phyloP scores from a whole-genome alignment of 2,888 invertebrate species.

The Ophion ventricosus region DNA sequence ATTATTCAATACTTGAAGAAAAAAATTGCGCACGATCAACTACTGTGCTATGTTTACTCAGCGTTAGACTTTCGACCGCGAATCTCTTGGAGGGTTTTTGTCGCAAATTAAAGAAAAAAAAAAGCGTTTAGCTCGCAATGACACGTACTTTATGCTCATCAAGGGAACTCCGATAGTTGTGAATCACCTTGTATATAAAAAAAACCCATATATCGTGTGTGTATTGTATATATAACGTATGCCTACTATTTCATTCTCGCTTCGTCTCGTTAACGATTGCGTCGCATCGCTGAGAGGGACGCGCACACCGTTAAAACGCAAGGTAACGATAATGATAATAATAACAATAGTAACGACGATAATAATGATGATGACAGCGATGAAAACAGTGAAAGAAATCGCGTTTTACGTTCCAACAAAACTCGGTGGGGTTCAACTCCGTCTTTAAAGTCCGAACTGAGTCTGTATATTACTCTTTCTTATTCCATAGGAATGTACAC shows the following conservation, averaged over 20 bases:
- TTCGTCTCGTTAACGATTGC: slow-evolving; percentile 61
- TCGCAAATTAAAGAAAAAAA: background rate
- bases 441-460: slow-evolving; percentile 13
- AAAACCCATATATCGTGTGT: slow-evolving; percentile 1
- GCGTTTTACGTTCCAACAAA: slow-evolving; percentile 29
- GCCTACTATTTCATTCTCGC: slow-evolving; percentile 49
- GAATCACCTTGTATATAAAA: background rate
- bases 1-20: background rate
- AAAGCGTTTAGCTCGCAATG: background rate
- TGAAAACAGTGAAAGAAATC: slow-evolving; percentile 38
- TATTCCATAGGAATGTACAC: background rate
- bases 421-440: background rate
- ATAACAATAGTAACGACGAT: slow-evolving; percentile 45
- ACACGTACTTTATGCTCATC: background rate
- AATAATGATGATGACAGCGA: slow-evolving; percentile 40
- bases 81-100: too few species aligned
- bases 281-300: slow-evolving; percentile 15
- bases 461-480: background rate
- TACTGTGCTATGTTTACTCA: too few species aligned
- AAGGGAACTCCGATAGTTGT: background rate
- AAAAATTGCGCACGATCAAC: too few species aligned
- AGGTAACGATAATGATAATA: slow-evolving; percentile 40
- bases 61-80: too few species aligned
- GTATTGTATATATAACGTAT: slow-evolving; percentile 6
- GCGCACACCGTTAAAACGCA: slow-evolving; percentile 39